Evolutionary conservation across 2,797 vertebrate genomes (phyloP).

Genomic region (Oreortyx pictus): DNA sequence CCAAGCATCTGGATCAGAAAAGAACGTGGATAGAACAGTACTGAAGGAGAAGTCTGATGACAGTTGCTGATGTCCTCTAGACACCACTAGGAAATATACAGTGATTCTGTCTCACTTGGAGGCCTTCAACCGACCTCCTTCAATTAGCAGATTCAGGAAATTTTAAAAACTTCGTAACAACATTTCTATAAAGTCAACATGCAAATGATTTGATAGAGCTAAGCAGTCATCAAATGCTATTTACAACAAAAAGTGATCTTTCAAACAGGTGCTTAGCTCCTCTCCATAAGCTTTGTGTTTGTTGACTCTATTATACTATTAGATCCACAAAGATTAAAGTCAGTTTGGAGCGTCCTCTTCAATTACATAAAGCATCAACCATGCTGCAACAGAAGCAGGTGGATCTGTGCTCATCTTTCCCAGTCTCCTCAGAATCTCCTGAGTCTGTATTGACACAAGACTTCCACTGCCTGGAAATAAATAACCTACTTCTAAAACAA

Average conservation of each 20-base stretch:
- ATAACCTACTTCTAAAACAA: background rate
- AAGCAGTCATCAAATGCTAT: background rate
- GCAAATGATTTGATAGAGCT: background rate
- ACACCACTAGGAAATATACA: background rate
- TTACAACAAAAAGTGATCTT: background rate
- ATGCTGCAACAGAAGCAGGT: background rate
- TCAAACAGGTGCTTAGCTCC: background rate
- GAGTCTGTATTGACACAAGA: background rate
- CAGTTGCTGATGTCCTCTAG: background rate
- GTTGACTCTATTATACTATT: background rate
- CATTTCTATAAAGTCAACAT: background rate
- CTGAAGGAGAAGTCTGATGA: background rate
- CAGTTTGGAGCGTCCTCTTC: background rate
- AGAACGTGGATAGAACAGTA: background rate
- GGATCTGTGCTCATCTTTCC: background rate
- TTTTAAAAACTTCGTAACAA: background rate
- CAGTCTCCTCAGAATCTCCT: background rate
- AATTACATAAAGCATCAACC: background rate
- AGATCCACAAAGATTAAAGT: constrained; percentile 8
- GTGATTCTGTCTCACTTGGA: background rate
- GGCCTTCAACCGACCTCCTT: background rate
- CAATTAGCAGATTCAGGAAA: background rate
- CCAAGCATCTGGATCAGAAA: background rate
- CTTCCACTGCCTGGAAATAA: background rate
- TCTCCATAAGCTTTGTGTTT: background rate